Percentiles rank a stretch among this genome's conserved stretches.
These are phyloP conservation scores for Drosophila quinaria DNA, from an alignment of 2,888 invertebrate species.

Conservation along the genomic window DNA sequence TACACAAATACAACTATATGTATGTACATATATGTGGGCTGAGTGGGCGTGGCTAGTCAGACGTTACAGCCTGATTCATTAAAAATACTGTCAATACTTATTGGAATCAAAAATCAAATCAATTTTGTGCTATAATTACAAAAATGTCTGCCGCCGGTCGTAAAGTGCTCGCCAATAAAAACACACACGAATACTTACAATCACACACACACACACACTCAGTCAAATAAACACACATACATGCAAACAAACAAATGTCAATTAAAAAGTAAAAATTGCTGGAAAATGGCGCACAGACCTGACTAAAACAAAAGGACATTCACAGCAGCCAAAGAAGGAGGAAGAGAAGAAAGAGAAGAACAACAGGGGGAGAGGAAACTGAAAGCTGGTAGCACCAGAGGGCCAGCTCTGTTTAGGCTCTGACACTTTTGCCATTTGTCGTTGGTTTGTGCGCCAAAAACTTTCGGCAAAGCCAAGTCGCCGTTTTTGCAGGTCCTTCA, in stretches of 20 bases:
- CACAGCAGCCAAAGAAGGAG: neutral
- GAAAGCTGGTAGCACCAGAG: neutral
- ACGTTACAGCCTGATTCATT: conserved; percentile 54
- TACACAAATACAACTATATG: neutral
- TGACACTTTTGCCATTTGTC: conserved; percentile 54
- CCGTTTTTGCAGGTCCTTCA: conserved; percentile 33
- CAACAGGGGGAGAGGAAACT: neutral
- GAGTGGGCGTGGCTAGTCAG: conserved; percentile 22
- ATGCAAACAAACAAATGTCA: conserved; percentile 74
- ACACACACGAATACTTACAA: conserved; percentile 36
- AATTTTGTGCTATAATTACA: conserved; percentile 79
- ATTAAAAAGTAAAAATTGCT: conserved; percentile 81
- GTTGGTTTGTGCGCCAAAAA: conserved; percentile 42
- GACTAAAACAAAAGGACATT: conserved; percentile 66
- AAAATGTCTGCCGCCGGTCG: conserved; percentile 76
- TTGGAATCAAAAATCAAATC: conserved; percentile 80
- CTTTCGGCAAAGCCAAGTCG: conserved; percentile 50
- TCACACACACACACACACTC: conserved; percentile 28
- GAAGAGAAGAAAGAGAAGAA: neutral
- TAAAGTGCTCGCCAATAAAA: conserved; percentile 66
- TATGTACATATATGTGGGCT: neutral
- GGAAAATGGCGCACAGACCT: conserved; percentile 77
- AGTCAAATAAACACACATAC: conserved; percentile 5
- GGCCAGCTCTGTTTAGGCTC: conserved; percentile 25
- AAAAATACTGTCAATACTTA: conserved; percentile 79